A percentile compares a stretch with the other conserved stretches of the same genome.
Conservation (phyloP, 2,113 vertebrate species). For the Macroglossus sobrinus region DNA sequence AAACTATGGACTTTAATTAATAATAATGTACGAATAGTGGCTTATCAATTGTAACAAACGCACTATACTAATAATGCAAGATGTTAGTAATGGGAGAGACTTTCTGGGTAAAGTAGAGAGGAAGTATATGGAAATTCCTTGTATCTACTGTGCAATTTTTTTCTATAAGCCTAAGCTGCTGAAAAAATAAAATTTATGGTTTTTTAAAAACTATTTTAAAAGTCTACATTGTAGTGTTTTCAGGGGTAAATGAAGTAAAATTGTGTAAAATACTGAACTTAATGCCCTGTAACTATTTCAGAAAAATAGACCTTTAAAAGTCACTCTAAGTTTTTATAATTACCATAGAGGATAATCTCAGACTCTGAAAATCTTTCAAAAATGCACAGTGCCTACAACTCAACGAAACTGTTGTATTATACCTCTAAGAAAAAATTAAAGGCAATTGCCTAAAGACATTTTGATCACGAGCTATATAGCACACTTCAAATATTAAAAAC, state of each 20-base stretch:
- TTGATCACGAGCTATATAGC: constrained; percentile 16
- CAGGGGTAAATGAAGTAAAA: not conserved
- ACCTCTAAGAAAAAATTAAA: not conserved
- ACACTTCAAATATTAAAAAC: not conserved
- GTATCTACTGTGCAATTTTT: not conserved
- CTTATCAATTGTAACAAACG: not conserved
- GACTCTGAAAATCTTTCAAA: constrained; percentile 3
- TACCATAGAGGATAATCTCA: not conserved
- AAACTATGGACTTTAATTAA: not conserved
- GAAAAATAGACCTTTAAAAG: not conserved
- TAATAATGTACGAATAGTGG: not conserved
- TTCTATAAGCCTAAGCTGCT: not conserved
- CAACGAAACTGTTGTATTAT: not conserved
- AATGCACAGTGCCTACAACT: not conserved
- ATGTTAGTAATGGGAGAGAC: not conserved
- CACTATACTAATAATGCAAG: not conserved
- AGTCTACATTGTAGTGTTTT: not conserved
- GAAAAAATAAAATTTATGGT: not conserved
- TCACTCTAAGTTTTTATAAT: not conserved
- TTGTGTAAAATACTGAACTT: not conserved
- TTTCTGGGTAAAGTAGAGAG: not conserved
- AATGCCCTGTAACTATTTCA: not conserved
- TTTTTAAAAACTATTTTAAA: not conserved
- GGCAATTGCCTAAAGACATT: not conserved
- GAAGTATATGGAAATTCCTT: not conserved